Base-by-base conservation (phyloP, 2,113 vertebrate species). In the Brienomyrus longianalis region DNA sequence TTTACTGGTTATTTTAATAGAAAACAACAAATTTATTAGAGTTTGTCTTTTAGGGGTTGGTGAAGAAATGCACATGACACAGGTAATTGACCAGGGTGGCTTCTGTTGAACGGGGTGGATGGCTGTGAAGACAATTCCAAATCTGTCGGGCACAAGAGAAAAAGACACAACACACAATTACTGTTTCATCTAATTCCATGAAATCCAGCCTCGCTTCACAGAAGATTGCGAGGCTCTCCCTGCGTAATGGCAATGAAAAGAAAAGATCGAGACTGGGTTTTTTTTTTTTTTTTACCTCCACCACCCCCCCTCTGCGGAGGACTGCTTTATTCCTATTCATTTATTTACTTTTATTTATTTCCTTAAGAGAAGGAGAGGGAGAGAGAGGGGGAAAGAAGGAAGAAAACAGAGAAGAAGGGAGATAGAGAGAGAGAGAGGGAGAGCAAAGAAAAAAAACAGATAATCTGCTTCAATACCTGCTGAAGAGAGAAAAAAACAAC, bases 1-100 rank as follows among this genome's bases (percentile, higher is more conserved):
- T 88, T 91, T 92, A 92, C 88, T 89, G 90, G 90, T 93, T 90
- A 89, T 89, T 92, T 91, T 88, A 88, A 91, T 90, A 83, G 90
- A 93, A 93, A 92, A 92, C 89, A 83, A 62, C 87, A 90, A 77
- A 91, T 88, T 91, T 86, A 88, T 52, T 27, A 66, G 43, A 62
- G 31, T 62, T 48, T 87, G n/a, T 19, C 43, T 19, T 66, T 31
- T 47, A 43, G 74, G 15, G 35, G 74, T 43, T 80, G 35, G 74
- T 80, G 15, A 77, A 77, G 11, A 39, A 77, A 77, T 77, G 70
- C 35, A 39, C 11, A 77, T 77, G 6, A 35, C 31, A 39, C 13
- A 43, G 74, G 35, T 80, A 35, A 35, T 80, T 80, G 74, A 80
- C 35, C 74, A 43, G 74, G 74, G 35, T 0, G 2, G 17, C 74